Conservation (phyloP, 2,113 vertebrate genomes). For the Trematocara stigmaticum region DNA sequence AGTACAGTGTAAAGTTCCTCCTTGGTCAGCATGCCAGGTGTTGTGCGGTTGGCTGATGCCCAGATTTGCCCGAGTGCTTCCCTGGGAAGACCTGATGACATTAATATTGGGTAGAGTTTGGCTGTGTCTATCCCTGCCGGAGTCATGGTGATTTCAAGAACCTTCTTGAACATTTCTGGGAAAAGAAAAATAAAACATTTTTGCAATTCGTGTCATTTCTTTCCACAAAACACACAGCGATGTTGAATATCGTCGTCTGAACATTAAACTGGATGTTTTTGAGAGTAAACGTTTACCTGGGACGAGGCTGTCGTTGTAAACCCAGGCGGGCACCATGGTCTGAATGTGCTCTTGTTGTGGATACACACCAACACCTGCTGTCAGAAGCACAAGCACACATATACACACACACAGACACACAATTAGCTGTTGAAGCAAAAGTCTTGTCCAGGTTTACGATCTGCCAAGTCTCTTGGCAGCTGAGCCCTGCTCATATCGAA, state of each 20-base stretch:
- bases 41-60: constrained; percentile 94
- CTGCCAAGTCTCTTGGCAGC: constrained; percentile 39
- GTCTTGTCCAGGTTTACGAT: background rate
- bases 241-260: background rate
- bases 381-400: constrained; percentile 12
- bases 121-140: constrained; percentile 92
- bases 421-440: constrained; percentile 3
- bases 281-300: constrained; percentile 79
- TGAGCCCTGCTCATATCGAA: constrained; percentile 24
- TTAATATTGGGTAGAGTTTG: constrained; percentile 95
- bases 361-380: constrained; percentile 86
- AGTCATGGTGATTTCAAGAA: constrained; percentile 89
- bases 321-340: constrained; percentile 88
- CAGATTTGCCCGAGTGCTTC: constrained; percentile 97
- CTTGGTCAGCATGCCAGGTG: constrained; percentile 94
- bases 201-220: background rate
- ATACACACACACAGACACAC: constrained; percentile 9
- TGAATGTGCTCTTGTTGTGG: constrained; percentile 89
- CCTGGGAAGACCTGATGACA: constrained; percentile 94
- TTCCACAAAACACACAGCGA: background rate
- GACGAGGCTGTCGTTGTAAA: constrained; percentile 91
- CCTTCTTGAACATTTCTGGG: constrained; percentile 91
- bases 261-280: background rate
- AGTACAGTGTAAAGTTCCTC: constrained; percentile 94
- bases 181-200: background rate